These are phyloP conservation scores for Rhinolophus sinicus DNA, from an alignment of 2,113 vertebrate genomes.

Conservation along the genomic window DNA sequence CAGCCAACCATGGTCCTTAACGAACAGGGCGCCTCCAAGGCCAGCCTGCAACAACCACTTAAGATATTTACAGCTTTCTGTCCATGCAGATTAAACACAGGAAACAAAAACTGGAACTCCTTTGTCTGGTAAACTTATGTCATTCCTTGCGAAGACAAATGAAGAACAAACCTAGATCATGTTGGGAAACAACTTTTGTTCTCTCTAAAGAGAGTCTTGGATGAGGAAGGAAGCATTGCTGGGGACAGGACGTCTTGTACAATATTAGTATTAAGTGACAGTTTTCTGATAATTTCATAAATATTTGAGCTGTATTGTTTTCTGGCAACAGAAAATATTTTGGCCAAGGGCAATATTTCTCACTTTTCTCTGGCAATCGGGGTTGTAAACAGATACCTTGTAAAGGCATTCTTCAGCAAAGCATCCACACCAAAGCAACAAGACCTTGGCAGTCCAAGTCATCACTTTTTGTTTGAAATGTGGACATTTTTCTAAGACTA, in stretches of 20 bases:
- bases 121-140: constrained; percentile 53
- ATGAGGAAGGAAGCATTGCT: not conserved
- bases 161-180: not conserved
- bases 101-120: not conserved
- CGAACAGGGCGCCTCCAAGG: not conserved
- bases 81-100: constrained; percentile 55
- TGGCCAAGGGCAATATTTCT: not conserved
- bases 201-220: not conserved
- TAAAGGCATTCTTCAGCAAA: not conserved
- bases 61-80: constrained; percentile 57
- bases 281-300: constrained; percentile 16
- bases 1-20: constrained; percentile 43
- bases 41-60: constrained; percentile 16
- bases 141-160: constrained; percentile 67
- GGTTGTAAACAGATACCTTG: not conserved
- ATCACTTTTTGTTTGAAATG: not conserved
- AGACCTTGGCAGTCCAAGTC: not conserved
- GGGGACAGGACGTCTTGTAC: not conserved
- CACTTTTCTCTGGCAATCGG: not conserved
- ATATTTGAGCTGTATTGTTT: constrained; percentile 30
- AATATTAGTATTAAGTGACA: not conserved
- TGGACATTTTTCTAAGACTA: not conserved
- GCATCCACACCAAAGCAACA: not conserved
- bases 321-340: constrained; percentile 57
- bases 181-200: constrained; percentile 12